A percentile compares a stretch with the other conserved stretches of the same genome.
These are phyloP conservation scores for Nebria ingens DNA, from an alignment of 1,140 invertebrate genomes.

Conservation along the genomic window DNA sequence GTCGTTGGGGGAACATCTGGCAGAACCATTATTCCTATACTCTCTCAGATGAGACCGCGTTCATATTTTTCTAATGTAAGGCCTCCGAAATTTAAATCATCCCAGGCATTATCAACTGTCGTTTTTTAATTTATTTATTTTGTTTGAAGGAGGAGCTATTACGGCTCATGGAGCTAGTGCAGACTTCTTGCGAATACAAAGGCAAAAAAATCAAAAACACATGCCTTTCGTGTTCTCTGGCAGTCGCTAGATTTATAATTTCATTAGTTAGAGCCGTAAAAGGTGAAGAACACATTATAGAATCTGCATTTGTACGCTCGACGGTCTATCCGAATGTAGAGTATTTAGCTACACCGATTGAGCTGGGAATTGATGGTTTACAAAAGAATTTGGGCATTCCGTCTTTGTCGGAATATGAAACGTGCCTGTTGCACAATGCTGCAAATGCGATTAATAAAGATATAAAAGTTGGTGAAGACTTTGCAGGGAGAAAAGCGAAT, in stretches of 20 bases:
- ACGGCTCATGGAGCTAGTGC: conserved; percentile 31
- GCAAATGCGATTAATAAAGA: background rate
- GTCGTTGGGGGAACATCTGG: conserved; percentile 75
- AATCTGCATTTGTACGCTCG: conserved; percentile 43
- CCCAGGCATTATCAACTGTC: background rate
- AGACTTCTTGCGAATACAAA: conserved; percentile 27
- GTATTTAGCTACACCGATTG: conserved; percentile 35
- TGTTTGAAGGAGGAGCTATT: conserved; percentile 32
- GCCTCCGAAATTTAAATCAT: background rate
- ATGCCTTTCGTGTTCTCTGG: conserved; percentile 40
- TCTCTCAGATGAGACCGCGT: conserved; percentile 57
- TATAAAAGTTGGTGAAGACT: background rate
- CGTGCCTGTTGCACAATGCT: conserved; percentile 39
- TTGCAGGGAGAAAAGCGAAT: background rate
- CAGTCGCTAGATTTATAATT: conserved; percentile 44
- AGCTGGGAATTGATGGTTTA: conserved; percentile 37
- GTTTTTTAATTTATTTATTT: background rate
- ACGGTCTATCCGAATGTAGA: conserved; percentile 32
- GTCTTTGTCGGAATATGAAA: conserved; percentile 41
- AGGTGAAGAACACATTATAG: conserved; percentile 37
- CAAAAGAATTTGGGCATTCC: conserved; percentile 44
- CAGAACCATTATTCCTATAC: conserved; percentile 68
- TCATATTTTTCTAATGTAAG: conserved; percentile 33
- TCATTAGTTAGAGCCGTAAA: conserved; percentile 42
- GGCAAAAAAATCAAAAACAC: conserved; percentile 24